Percentiles rank a stretch among this genome's conserved stretches.
phyloP scores from a whole-genome alignment of 2,888 invertebrate genomes.

The Parnassius glacialis region DNA sequence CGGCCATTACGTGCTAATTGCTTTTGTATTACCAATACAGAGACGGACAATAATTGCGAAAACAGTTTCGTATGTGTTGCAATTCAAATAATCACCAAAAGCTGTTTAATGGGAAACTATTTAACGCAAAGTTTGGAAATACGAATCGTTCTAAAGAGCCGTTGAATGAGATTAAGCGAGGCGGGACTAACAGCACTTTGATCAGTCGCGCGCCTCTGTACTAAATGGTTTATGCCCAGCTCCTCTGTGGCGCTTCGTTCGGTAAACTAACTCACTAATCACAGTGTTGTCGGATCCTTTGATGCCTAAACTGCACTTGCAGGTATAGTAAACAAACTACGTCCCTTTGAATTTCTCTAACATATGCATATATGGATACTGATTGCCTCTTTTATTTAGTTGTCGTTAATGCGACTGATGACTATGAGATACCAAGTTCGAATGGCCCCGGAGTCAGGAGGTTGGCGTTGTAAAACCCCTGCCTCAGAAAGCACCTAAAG shows the following conservation, averaged over 20 bases:
- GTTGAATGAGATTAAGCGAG: constrained; percentile 39
- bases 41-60: too few species aligned
- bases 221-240: constrained; percentile 13
- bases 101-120: constrained; percentile 3
- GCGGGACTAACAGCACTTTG: constrained; percentile 49
- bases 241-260: constrained; percentile 9
- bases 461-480: too few species aligned
- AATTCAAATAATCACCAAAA: constrained; percentile 1
- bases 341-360: too few species aligned
- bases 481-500: too few species aligned
- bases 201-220: constrained; percentile 41
- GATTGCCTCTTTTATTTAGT: too few species aligned
- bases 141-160: constrained; percentile 17
- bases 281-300: not conserved
- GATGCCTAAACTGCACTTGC: not conserved
- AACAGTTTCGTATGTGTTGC: not conserved
- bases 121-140: constrained; percentile 9
- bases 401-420: too few species aligned
- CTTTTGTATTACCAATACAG: too few species aligned
- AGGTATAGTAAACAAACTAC: not conserved
- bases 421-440: too few species aligned
- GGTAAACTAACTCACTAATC: constrained; percentile 15
- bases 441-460: too few species aligned
- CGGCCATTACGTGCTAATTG: too few species aligned
- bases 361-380: too few species aligned